Percentiles rank a stretch among this genome's conserved stretches.
These are phyloP conservation scores for Perca flavescens DNA, from an alignment of 2,113 vertebrate genomes.

Conservation along the genomic window DNA sequence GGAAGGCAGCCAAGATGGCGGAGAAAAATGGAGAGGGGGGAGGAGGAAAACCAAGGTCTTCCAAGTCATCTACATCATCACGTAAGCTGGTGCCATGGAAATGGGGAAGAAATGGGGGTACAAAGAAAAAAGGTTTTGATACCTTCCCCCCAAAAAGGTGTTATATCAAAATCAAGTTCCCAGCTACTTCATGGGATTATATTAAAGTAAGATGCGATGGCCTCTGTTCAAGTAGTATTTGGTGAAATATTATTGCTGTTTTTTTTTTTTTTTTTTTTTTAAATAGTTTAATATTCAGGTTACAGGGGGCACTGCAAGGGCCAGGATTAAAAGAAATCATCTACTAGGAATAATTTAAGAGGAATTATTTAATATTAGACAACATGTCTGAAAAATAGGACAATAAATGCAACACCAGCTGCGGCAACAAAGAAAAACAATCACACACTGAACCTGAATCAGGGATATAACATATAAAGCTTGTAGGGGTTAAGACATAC, in stretches of 20 bases:
- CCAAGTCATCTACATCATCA: conserved; percentile 88
- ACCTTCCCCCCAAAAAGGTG: conserved; percentile 9
- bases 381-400: background rate
- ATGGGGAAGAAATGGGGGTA: conserved; percentile 42
- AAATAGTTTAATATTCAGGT: background rate
- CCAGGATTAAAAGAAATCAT: background rate
- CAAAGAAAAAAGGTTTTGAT: conserved; percentile 25
- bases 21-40: conserved; percentile 98
- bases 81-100: conserved; percentile 85
- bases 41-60: conserved; percentile 88
- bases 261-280: background rate
- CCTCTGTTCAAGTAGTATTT: background rate
- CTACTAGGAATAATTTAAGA: background rate
- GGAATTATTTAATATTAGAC: background rate
- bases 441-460: background rate
- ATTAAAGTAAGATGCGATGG: background rate
- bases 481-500: background rate
- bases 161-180: conserved; percentile 5
- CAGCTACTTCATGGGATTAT: background rate
- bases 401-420: background rate
- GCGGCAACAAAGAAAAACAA: conserved; percentile 3
- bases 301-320: background rate
- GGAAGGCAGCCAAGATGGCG: conserved; percentile 97
- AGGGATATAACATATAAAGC: background rate
- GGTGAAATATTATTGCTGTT: background rate